These are phyloP conservation scores for Norana najaformis DNA, from an alignment of 2,888 invertebrate genomes.

Conservation along the genomic window DNA sequence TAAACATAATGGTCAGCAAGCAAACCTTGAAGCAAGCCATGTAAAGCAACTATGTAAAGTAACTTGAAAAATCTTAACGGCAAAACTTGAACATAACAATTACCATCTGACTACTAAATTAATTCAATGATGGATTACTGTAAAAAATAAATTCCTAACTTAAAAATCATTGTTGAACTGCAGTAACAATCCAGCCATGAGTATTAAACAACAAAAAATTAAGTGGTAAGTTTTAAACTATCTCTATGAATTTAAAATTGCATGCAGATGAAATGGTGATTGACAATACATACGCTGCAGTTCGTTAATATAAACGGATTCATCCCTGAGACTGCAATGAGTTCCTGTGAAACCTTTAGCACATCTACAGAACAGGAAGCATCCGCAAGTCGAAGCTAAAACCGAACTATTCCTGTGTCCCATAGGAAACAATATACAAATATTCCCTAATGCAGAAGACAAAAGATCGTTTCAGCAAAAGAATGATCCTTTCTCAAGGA, in stretches of 20 bases:
- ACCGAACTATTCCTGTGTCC: neutral
- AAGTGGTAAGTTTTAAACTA: neutral
- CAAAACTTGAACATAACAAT: neutral
- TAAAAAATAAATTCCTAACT: neutral
- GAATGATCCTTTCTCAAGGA: neutral
- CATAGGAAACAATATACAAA: neutral
- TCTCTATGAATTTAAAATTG: neutral
- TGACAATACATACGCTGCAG: slow-evolving; percentile 24
- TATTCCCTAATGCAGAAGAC: neutral
- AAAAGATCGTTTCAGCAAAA: neutral
- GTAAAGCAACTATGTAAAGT: neutral
- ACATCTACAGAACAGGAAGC: neutral
- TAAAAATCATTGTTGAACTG: too few species aligned
- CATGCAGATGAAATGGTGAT: neutral
- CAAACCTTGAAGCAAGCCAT: neutral
- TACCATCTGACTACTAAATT: neutral
- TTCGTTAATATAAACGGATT: neutral
- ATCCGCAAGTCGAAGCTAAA: neutral
- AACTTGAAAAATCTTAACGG: neutral
- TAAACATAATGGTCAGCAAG: neutral
- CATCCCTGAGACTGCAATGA: slow-evolving; percentile 21
- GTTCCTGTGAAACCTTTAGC: slow-evolving; percentile 20
- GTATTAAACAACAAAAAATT: neutral
- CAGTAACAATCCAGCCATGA: too few species aligned
- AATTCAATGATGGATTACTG: neutral